A percentile compares a stretch with the other conserved stretches of the same genome.
Evolutionary conservation across 1,140 invertebrate genomes (phyloP).

Genomic region (Chymomyza costata): DNA sequence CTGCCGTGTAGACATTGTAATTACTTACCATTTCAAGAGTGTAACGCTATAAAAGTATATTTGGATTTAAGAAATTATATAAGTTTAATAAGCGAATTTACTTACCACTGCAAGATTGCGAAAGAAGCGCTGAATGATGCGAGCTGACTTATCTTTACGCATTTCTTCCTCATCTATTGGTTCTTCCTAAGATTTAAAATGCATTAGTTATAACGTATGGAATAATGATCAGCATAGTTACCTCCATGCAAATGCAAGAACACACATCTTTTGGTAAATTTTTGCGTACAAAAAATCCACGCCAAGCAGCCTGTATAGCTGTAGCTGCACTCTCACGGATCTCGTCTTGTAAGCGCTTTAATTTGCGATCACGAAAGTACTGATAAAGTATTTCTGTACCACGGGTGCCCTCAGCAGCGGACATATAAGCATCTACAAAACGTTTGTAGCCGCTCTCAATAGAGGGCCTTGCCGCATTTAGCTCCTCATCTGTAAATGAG

Average conservation of each 20-base stretch:
- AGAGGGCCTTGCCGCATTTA: slow-evolving; percentile 50
- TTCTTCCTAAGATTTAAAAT: slow-evolving; percentile 10
- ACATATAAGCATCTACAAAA: slow-evolving; percentile 67
- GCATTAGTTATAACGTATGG: background rate
- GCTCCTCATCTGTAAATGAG: slow-evolving; percentile 47
- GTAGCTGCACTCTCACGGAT: slow-evolving; percentile 37
- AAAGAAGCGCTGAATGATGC: slow-evolving; percentile 52
- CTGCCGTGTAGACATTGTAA: background rate
- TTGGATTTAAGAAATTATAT: background rate
- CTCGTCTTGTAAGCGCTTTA: slow-evolving; percentile 41
- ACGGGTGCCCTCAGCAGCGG: slow-evolving; percentile 41
- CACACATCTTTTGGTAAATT: slow-evolving; percentile 38
- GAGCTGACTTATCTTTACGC: slow-evolving; percentile 27
- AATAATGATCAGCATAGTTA: slow-evolving; percentile 5
- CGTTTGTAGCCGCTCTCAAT: slow-evolving; percentile 64
- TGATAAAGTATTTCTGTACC: slow-evolving; percentile 64
- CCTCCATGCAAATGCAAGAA: slow-evolving; percentile 38
- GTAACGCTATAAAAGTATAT: slow-evolving; percentile 12
- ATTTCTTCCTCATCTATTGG: slow-evolving; percentile 20
- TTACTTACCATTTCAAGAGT: slow-evolving; percentile 27
- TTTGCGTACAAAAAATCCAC: slow-evolving; percentile 44
- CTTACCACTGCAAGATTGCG: slow-evolving; percentile 32
- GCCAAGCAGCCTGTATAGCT: slow-evolving; percentile 55
- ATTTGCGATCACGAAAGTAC: slow-evolving; percentile 64
- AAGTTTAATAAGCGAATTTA: background rate